These are phyloP conservation scores for Momotus momota DNA, from an alignment of 2,797 vertebrate species.

Conservation along the genomic window DNA sequence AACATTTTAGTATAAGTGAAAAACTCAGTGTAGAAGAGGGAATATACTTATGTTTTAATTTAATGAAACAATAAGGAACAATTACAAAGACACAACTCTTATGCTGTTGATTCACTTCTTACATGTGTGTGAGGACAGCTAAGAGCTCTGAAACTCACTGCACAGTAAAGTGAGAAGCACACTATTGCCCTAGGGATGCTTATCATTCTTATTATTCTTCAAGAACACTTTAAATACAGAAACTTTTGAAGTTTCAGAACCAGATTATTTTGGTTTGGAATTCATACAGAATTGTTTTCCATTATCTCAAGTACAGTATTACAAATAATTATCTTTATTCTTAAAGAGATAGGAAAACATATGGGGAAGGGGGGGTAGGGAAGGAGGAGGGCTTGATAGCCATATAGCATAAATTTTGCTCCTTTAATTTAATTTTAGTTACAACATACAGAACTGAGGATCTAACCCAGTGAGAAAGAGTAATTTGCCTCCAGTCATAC, in stretches of 20 bases:
- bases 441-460: background rate
- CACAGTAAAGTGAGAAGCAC: background rate
- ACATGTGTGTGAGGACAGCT: background rate
- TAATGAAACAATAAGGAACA: background rate
- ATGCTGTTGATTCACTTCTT: background rate
- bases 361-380: too few species aligned
- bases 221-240: background rate
- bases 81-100: background rate
- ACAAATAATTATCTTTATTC: background rate
- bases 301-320: background rate
- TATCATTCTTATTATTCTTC: background rate
- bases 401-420: background rate
- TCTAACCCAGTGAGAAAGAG: constrained; percentile 9
- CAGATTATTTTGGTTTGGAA: background rate
- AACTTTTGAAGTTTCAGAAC: constrained; percentile 1
- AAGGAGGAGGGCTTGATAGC: background rate
- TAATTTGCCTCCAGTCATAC: background rate
- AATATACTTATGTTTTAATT: background rate
- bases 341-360: background rate
- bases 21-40: background rate
- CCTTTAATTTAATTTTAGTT: background rate
- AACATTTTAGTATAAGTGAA: background rate
- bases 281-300: background rate
- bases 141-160: background rate
- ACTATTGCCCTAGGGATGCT: background rate